A percentile compares a stretch with the other conserved stretches of the same genome.
Evolutionary conservation across 2,797 vertebrate genomes (phyloP).

Genomic region (Gouania willdenowi): DNA sequence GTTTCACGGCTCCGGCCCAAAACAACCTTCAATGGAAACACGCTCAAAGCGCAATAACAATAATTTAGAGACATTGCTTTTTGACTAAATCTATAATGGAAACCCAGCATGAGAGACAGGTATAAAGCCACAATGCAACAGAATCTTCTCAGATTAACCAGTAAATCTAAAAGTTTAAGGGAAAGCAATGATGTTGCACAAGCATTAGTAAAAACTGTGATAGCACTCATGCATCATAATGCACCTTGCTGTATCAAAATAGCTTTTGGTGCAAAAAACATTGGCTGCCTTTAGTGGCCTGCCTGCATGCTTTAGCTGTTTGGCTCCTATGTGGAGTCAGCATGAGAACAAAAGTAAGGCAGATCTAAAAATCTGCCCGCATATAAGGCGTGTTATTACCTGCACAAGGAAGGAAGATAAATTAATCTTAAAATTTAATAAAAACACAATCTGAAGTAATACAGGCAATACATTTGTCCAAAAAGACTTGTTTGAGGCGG

Average conservation of each 20-base stretch:
- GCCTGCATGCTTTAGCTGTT: conserved; percentile 59
- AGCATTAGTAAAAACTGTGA: conserved; percentile 9
- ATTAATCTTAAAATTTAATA: conserved; percentile 49
- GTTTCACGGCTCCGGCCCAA: too few species aligned
- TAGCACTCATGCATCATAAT: too few species aligned
- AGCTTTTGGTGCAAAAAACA: conserved; percentile 51
- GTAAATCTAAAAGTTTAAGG: conserved; percentile 11
- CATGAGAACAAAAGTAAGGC: conserved; percentile 61
- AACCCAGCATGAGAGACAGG: too few species aligned
- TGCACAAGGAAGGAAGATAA: conserved; percentile 53
- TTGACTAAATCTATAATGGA: too few species aligned
- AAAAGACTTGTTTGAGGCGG: conserved; percentile 14
- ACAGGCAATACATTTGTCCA: conserved; percentile 24
- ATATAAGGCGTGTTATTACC: conserved; percentile 48
- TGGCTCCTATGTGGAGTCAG: conserved; percentile 57
- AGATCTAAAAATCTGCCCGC: conserved; percentile 39
- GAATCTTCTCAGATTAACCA: too few species aligned
- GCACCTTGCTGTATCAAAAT: too few species aligned
- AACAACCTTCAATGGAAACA: too few species aligned
- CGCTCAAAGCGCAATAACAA: too few species aligned
- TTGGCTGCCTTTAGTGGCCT: conserved; percentile 58
- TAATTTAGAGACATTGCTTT: too few species aligned
- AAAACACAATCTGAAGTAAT: conserved; percentile 37
- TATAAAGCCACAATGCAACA: too few species aligned
- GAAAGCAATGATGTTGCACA: conserved; percentile 8